Evolutionary conservation across 37 sponge, comb jelly and placozoan species (phyloP), one percentile per base, ranked within the genome.

Genomic region (Tethya wilhelma): DNA sequence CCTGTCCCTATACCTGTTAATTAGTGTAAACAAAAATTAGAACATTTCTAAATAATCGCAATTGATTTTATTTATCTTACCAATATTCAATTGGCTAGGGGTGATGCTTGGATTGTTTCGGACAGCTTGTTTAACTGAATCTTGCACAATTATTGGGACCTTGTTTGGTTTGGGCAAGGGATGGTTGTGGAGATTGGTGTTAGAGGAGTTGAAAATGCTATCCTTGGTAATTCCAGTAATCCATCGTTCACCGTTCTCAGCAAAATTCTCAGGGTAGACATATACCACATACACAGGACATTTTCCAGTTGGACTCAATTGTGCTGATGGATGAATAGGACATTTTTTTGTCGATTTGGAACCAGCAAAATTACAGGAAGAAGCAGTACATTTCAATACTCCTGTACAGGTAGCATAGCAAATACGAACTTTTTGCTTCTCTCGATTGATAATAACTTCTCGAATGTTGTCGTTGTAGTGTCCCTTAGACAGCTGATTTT

Each of bases 251-350:
- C 53, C 53, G 31, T 63, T 63, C 25, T 63, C 31, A 63, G 26
- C 31, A 26, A 23, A 25, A 26, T 63, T 26, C 25, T 26, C 8
- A 29, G 64, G 64, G 31, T 63, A 63, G 25, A 63, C 64, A 26
- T 63, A 63, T n/a, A 63, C 64, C 8, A 63, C 64, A 26, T 63
- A 63, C 30, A 63, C 64, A 22, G 64, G 64, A 63, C 64, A 63
- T 8, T 22, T 26, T 12, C 64, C 64, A 63, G 64, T 23, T n/a
- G 64, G 64, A 63, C 9, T 26, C 31, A 63, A n/a, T 22, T 63
- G 8, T 9, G 31, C 25, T 26, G 64, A n/a, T 63, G 64, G 64
- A 63, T 63, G 64, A 22, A n/a, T 29, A n/a, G 64, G 64, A 63
- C 64, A 63, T 25, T 63, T 63, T 26, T 63, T 63, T 11, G 64